These are phyloP conservation scores for Drosophila picticornis DNA, from an alignment of 2,888 invertebrate genomes.

Conservation along the genomic window DNA sequence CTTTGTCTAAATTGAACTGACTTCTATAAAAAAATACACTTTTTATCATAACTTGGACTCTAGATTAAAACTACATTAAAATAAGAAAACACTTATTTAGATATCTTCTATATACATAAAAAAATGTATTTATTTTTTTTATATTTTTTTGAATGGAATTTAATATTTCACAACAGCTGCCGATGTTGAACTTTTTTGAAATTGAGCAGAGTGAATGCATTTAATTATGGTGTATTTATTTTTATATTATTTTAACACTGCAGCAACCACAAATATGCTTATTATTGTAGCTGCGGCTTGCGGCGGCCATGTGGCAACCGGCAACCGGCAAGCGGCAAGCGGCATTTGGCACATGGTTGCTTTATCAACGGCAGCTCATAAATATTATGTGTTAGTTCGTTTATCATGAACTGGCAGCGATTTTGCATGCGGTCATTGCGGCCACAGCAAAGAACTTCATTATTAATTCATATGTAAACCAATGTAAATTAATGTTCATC, in stretches of 20 bases:
- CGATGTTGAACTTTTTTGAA: background rate
- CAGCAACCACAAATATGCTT: slow-evolving; percentile 47
- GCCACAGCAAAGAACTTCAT: slow-evolving; percentile 42
- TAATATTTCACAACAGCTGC: background rate
- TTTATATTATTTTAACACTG: slow-evolving; percentile 18
- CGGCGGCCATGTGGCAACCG: slow-evolving; percentile 9
- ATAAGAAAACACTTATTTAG: background rate
- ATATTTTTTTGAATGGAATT: background rate
- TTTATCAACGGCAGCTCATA: slow-evolving; percentile 60
- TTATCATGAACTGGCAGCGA: slow-evolving; percentile 58
- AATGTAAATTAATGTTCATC: slow-evolving; percentile 19
- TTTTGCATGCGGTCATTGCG: slow-evolving; percentile 55
- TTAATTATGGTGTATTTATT: slow-evolving; percentile 4
- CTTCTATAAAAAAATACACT: background rate
- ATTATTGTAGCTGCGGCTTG: slow-evolving; percentile 53
- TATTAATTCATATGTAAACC: slow-evolving; percentile 55
- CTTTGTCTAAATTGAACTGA: background rate
- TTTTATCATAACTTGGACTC: background rate
- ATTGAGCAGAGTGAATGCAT: background rate
- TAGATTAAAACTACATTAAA: background rate
- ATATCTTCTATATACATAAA: background rate
- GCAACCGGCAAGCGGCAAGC: slow-evolving; percentile 31
- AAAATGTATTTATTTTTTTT: background rate
- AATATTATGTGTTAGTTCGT: slow-evolving; percentile 73
- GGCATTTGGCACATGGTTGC: slow-evolving; percentile 29